Base-by-base conservation (phyloP, 2,797 vertebrate species). In the Tapirus indicus region DNA sequence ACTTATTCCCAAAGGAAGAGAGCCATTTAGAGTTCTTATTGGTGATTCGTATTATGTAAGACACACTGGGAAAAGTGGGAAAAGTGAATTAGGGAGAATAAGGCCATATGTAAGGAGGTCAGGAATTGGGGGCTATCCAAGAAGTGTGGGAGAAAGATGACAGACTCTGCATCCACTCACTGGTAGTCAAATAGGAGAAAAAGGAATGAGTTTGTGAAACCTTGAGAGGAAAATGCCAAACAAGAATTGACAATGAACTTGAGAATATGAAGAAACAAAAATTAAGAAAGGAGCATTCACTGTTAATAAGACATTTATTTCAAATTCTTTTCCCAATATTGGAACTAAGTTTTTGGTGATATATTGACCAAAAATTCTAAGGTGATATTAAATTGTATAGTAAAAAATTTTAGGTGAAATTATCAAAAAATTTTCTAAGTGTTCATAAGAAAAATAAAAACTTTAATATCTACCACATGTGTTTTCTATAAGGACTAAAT, bases 151-250 rank as follows among this genome's bases (percentile, higher is more conserved):
- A 75, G 12, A 27, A 82, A 66, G 2, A 32, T 18, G n/a, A 41
- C 2, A 58, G 14, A 35, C 0, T 16, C 35, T 60, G n/a, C 8
- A 23, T 2, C 27, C 27, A 13, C 3, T 27, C 6, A 20, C 4
- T 11, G 29, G 60, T 3, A 49, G 7, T 41, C n/a, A 95, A 60
- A 54, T 20, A 6, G 11, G 62, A 80, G 44, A 64, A 47, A 32
- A 9, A 0, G 5, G 2, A 29, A 18, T 54, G 2, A 8, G 13
- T 38, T 54, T 35, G 6, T 54, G 14, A 64, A 35, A 35, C 8
- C 5, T 41, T 68, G 62, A 72, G 21, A 69, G n/a, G 60, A 78
- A 87, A 72, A 72, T 64, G 7, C 7, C 66, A 14, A 68, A 29
- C n/a, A 54, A 60, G 1, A 18, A 9, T n/a, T 27, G 20, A 49